Evolutionary conservation across 2,888 invertebrate species (phyloP).

Genomic region (Drosophila mulleri): DNA sequence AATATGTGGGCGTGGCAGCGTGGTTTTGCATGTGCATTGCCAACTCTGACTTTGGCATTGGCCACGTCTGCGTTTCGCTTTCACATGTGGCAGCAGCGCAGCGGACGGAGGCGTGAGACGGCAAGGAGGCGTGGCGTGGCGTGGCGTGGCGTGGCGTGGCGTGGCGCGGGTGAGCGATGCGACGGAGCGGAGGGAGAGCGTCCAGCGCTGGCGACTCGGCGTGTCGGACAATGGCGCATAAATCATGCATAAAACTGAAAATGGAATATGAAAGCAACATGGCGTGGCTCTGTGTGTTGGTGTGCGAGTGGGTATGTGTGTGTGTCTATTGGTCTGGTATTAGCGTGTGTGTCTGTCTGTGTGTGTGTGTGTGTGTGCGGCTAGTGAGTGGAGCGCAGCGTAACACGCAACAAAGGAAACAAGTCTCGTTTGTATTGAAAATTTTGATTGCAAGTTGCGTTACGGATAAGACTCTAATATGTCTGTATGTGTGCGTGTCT

Average conservation of each 20-base stretch:
- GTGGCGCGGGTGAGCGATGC: not conserved
- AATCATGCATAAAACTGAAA: constrained; percentile 70
- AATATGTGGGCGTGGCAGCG: constrained; percentile 27
- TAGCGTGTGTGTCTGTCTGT: not conserved
- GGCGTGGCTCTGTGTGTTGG: constrained; percentile 19
- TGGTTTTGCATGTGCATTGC: constrained; percentile 41
- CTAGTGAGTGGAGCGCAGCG: constrained; percentile 34
- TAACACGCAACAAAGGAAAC: constrained; percentile 59
- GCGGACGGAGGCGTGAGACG: not conserved
- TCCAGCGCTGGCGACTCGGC: constrained; percentile 47
- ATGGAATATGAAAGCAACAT: constrained; percentile 85
- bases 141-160: constrained; percentile 7
- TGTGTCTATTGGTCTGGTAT: too few species aligned
- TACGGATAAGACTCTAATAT: constrained; percentile 41
- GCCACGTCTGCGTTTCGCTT: constrained; percentile 61
- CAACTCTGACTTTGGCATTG: constrained; percentile 60
- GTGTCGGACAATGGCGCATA: constrained; percentile 66
- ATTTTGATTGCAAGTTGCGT: constrained; percentile 57
- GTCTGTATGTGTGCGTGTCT: not conserved
- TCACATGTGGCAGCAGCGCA: constrained; percentile 29
- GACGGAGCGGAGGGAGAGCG: not conserved
- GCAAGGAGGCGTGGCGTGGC: not conserved
- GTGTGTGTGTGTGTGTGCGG: constrained; percentile 85
- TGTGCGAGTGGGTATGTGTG: constrained; percentile 69
- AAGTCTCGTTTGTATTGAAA: constrained; percentile 62